Evolutionary conservation across 2,797 vertebrate genomes (phyloP).

Genomic region (Manis javanica): DNA sequence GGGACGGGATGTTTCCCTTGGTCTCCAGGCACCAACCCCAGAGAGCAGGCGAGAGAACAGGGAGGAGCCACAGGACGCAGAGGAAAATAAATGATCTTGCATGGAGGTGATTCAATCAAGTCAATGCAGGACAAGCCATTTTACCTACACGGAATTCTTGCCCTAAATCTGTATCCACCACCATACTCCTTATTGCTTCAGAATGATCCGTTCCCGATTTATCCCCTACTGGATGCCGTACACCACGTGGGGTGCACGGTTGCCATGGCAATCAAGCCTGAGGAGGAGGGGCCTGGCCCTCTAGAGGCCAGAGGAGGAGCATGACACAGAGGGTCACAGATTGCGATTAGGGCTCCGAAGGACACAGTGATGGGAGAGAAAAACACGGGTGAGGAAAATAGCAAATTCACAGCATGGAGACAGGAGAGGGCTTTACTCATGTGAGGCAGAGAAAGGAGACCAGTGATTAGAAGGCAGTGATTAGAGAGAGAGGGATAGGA

Average conservation of each 20-base stretch:
- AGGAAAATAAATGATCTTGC: not conserved
- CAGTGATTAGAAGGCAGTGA: no score
- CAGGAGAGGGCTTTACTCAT: not conserved
- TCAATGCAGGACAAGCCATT: not conserved
- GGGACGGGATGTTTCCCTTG: not conserved
- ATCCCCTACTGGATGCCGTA: fast-evolving
- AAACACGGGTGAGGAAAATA: not conserved
- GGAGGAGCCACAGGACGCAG: not conserved
- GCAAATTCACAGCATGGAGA: not conserved
- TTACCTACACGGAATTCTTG: not conserved
- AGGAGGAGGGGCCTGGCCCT: not conserved
- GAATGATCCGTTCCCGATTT: not conserved
- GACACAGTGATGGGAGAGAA: not conserved
- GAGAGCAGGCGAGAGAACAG: not conserved
- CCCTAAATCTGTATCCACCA: not conserved
- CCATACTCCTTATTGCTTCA: not conserved
- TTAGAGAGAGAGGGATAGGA: not conserved
- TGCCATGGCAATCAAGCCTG: fast-evolving
- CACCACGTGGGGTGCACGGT: fast-evolving
- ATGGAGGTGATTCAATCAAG: not conserved
- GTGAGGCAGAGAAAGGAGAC: not conserved
- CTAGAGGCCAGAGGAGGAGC: not conserved
- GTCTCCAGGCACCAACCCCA: not conserved
- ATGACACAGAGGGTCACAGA: not conserved
- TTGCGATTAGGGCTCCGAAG: not conserved